A percentile compares a stretch with the other conserved stretches of the same genome.
These are phyloP conservation scores for Apamea epomidion DNA, from an alignment of 2,888 invertebrate genomes.

Conservation along the genomic window DNA sequence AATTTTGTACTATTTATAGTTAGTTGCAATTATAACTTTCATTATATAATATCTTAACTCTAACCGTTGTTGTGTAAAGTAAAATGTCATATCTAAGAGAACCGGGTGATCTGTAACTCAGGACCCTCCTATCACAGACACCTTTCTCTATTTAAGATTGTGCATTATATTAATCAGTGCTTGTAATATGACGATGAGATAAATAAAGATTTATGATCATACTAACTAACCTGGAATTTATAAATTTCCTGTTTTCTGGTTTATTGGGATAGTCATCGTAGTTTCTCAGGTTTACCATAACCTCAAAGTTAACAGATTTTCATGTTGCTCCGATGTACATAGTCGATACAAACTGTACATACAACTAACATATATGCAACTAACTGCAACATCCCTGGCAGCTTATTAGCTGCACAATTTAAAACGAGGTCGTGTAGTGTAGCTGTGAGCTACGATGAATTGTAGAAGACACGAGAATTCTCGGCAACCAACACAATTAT, in stretches of 20 bases:
- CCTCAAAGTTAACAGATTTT: not conserved
- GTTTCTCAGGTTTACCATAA: not conserved
- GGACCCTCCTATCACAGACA: no score
- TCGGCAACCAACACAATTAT: constrained; percentile 34
- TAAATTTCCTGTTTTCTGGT: not conserved
- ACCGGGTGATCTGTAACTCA: no score
- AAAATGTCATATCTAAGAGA: no score
- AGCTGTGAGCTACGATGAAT: constrained; percentile 36
- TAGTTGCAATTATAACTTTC: no score
- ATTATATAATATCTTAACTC: no score
- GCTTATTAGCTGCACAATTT: constrained; percentile 47
- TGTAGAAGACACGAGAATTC: constrained; percentile 51
- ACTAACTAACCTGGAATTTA: not conserved
- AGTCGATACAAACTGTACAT: constrained; percentile 15
- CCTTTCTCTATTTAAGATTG: no score
- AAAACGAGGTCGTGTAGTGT: constrained; percentile 55
- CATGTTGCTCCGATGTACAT: not conserved
- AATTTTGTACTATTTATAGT: no score
- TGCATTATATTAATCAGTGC: no score
- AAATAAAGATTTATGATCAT: no score
- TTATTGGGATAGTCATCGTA: not conserved
- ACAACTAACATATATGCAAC: constrained; percentile 5
- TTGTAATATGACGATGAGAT: no score
- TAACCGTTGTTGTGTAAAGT: no score
- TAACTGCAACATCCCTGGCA: constrained; percentile 42